Conservation (phyloP, 2,797 vertebrate species). For the Tamandua tetradactyla region DNA sequence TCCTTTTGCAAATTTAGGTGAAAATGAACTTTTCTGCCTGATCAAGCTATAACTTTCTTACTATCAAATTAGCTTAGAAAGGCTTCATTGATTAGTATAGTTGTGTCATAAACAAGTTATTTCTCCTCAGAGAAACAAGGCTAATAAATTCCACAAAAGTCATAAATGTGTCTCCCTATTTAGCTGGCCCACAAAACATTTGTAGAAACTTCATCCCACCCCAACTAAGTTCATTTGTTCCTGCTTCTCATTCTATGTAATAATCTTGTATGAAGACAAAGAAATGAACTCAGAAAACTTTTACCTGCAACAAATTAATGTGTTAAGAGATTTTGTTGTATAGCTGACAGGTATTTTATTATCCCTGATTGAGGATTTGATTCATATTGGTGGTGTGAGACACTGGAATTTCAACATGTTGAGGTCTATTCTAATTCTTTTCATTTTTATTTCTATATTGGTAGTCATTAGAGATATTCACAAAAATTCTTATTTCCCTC, state of each 20-base stretch:
- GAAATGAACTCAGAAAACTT: not conserved
- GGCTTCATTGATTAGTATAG: not conserved
- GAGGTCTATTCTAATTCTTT: not conserved
- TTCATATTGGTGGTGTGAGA: not conserved
- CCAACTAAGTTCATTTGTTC: not conserved
- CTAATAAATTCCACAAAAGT: conserved; percentile 51
- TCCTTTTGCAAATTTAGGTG: conserved; percentile 1
- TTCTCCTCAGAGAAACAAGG: conserved; percentile 48
- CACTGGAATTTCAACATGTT: not conserved
- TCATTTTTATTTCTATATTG: not conserved
- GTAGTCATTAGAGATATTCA: not conserved
- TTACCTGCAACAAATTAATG: not conserved
- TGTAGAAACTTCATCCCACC: conserved; percentile 1
- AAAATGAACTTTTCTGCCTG: conserved; percentile 47
- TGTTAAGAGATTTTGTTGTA: not conserved
- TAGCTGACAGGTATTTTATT: not conserved
- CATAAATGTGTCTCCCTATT: not conserved
- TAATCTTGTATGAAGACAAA: not conserved
- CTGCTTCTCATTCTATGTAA: not conserved
- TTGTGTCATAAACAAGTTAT: not conserved
- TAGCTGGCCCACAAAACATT: not conserved
- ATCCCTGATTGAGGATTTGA: not conserved
- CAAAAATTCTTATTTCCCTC: conserved; percentile 21
- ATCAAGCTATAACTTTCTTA: not conserved
- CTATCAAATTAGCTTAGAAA: conserved; percentile 53